These are phyloP conservation scores for Cathartes aura DNA, from an alignment of 2,113 vertebrate species.

Conservation along the genomic window DNA sequence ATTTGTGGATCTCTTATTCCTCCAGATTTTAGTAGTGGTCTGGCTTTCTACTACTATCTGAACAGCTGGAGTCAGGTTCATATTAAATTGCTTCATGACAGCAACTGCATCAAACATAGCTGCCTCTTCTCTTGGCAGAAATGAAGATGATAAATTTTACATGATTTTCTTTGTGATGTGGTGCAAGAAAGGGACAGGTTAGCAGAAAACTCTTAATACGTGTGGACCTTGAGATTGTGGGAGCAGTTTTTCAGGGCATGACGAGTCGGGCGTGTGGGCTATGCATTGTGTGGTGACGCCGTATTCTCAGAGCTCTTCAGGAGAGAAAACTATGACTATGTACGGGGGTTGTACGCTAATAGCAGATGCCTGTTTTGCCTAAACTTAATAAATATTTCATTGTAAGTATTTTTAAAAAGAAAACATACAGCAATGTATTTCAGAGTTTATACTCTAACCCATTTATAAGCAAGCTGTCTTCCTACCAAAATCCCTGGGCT, in stretches of 20 bases:
- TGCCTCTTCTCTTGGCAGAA: not conserved
- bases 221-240: not conserved
- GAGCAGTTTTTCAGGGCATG: not conserved
- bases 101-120: not conserved
- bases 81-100: not conserved
- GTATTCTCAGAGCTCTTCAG: not conserved
- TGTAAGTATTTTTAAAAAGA: not conserved
- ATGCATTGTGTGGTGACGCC: not conserved
- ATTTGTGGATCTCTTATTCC: not conserved
- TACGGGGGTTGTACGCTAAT: not conserved
- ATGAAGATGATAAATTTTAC: not conserved
- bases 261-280: not conserved
- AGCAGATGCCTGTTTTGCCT: conserved; percentile 40
- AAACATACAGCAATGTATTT: not conserved
- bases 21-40: not conserved
- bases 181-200: not conserved
- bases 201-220: not conserved
- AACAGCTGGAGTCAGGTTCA: not conserved
- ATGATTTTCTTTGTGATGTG: not conserved
- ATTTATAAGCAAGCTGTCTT: not conserved
- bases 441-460: not conserved
- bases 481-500: not conserved
- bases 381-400: conserved; percentile 27
- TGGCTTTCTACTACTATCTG: not conserved
- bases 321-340: not conserved